Conservation (phyloP, 2,888 invertebrate genomes). For the Tyria jacobaeae region DNA sequence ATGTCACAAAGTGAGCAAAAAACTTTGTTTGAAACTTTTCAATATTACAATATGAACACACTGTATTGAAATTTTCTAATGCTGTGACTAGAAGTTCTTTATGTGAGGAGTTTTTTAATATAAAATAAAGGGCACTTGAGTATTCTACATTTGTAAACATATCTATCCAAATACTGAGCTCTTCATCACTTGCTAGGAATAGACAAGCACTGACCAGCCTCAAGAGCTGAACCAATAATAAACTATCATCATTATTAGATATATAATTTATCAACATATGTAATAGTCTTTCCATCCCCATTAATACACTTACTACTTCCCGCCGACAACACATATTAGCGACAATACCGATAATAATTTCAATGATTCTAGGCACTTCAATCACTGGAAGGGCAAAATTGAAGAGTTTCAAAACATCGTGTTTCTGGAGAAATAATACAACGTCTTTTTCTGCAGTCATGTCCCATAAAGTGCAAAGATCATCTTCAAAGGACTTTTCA, state of each 20-base stretch:
- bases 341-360: slow-evolving; percentile 94
- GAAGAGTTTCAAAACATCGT: slow-evolving; percentile 89
- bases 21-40: slow-evolving; percentile 65
- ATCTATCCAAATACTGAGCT: slow-evolving; percentile 79
- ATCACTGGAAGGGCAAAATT: slow-evolving; percentile 85
- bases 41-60: slow-evolving; percentile 78
- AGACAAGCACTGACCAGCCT: slow-evolving; percentile 88
- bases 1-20: slow-evolving; percentile 68
- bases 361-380: slow-evolving; percentile 89
- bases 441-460: slow-evolving; percentile 94
- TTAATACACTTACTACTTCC: slow-evolving; percentile 85
- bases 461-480: slow-evolving; percentile 93
- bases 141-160: slow-evolving; percentile 81
- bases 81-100: slow-evolving; percentile 85
- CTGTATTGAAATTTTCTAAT: slow-evolving; percentile 87
- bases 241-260: slow-evolving; percentile 89
- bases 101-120: slow-evolving; percentile 91
- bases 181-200: slow-evolving; percentile 70
- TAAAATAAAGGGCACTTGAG: slow-evolving; percentile 88
- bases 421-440: slow-evolving; percentile 88
- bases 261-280: slow-evolving; percentile 85
- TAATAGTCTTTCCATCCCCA: slow-evolving; percentile 86
- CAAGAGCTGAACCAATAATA: slow-evolving; percentile 91
- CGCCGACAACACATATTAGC: slow-evolving; percentile 93
- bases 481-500: slow-evolving; percentile 89